Evolutionary conservation across 92 coral and sea anemone genomes (phyloP).

Genomic region (Porites lobata): DNA sequence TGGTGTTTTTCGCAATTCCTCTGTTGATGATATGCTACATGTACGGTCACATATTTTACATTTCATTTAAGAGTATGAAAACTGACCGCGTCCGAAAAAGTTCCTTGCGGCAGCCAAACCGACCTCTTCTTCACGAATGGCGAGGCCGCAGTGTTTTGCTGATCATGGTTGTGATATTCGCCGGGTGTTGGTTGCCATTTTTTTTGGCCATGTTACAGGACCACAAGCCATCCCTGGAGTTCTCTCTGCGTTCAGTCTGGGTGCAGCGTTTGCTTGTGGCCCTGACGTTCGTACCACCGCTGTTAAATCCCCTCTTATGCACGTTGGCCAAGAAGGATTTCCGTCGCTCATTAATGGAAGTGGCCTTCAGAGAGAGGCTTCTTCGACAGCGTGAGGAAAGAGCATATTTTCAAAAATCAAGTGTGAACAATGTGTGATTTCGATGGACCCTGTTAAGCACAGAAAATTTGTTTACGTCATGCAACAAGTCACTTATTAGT

Average conservation of each 20-base stretch:
- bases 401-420: neutral
- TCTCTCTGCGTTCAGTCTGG: constrained; percentile 8
- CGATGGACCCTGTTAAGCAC: too few relatives aligned
- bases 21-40: constrained; percentile 38
- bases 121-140: constrained; percentile 7
- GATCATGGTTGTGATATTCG: constrained; percentile 50
- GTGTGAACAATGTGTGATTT: neutral
- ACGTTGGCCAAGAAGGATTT: constrained; percentile 39
- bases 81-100: neutral
- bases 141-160: constrained; percentile 50
- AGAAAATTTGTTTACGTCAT: too few relatives aligned
- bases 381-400: neutral
- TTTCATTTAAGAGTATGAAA: constrained; percentile 32
- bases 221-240: neutral
- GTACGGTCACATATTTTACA: constrained; percentile 34
- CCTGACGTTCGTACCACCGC: constrained; percentile 18
- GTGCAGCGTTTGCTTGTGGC: constrained; percentile 18
- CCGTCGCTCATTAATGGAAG: neutral
- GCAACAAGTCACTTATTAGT: too few relatives aligned
- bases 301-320: constrained; percentile 28
- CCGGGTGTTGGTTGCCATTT: constrained; percentile 62
- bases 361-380: neutral
- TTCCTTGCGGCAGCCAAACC: constrained; percentile 6
- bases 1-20: constrained; percentile 55
- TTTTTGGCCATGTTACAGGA: constrained; percentile 20